Evolutionary conservation across 2,888 invertebrate species (phyloP), one percentile per base, ranked within the genome.

Genomic region (Corythucha ciliata): DNA sequence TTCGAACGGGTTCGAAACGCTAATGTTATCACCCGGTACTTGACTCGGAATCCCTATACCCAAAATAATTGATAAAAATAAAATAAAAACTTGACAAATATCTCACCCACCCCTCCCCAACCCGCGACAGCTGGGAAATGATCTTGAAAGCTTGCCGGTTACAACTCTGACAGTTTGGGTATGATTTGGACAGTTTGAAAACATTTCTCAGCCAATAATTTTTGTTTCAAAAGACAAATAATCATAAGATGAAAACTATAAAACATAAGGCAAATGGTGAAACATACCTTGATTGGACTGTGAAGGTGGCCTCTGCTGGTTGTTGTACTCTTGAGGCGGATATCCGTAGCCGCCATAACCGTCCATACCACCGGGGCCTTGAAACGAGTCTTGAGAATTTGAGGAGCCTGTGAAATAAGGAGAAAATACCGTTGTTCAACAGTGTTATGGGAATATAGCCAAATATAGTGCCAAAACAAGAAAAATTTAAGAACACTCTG

Each of bases 341-440:
- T 75, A 74, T 49, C 71, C 72, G 66, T 76, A 77, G 58, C 73
- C 75, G 58, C 79, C 78, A 70, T 87, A 70, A 16, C 70, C 85
- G 69, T 90, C 90, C 80, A 89, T 83, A 58, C 81, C 79, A 62
- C 79, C 75, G 49, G 81, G 80, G 57, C 83, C 79, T 59, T 84
- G 84, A 75, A 90, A 90, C 62, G 90, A 85, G 70, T 90, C 90
- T 75, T 87, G 86, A 46, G 89, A 86, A 72, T 90, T 90, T 62
- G 88, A 88, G 62, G 89, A 87, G 61, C 90, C 83, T 78, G 69
- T 48, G 62, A 37, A 39, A 40, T 41, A 7, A 41, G 33, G 6
- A 25, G 25, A n/a, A n/a, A n/a, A n/a, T n/a, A n/a, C n/a, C n/a
- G n/a, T n/a, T n/a, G n/a, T n/a, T n/a, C n/a, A n/a, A n/a, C n/a